Percentiles rank a stretch among this genome's conserved stretches.
Conservation (phyloP, 2,888 invertebrate species). For the Boloria selene region DNA sequence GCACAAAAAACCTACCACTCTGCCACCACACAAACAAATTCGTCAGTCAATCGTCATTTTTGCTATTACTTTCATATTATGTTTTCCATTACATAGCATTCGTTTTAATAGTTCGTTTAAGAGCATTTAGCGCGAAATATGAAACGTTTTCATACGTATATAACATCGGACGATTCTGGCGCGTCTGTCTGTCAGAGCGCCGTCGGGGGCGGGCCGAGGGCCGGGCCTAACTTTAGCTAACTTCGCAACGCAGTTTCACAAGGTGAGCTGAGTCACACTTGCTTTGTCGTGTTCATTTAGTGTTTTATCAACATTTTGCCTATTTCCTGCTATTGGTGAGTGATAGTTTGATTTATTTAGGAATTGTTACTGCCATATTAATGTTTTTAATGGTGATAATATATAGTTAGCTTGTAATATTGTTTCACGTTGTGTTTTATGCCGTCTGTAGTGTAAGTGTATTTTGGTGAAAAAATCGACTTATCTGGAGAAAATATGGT, state of each 20-base stretch:
- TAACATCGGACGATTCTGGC: slow-evolving; percentile 62
- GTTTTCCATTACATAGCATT: slow-evolving; percentile 32
- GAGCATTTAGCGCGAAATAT: slow-evolving; percentile 39
- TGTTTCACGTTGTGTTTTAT: slow-evolving; percentile 33
- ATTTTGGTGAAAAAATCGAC: neutral
- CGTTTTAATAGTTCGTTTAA: slow-evolving; percentile 52
- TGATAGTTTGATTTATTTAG: slow-evolving; percentile 39
- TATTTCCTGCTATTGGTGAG: slow-evolving; percentile 54
- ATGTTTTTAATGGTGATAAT: neutral
- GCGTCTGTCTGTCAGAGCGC: slow-evolving; percentile 63
- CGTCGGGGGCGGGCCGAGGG: slow-evolving; percentile 64
- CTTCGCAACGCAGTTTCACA: slow-evolving; percentile 58
- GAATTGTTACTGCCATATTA: neutral
- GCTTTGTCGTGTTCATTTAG: slow-evolving; percentile 40
- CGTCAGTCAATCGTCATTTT: slow-evolving; percentile 15
- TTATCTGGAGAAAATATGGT: slow-evolving; percentile 21
- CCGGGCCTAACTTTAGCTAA: slow-evolving; percentile 60
- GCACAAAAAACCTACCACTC: slow-evolving; percentile 5
- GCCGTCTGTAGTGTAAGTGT: slow-evolving; percentile 41
- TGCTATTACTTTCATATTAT: slow-evolving; percentile 19
- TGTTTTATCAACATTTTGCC: slow-evolving; percentile 24
- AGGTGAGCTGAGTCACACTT: slow-evolving; percentile 72
- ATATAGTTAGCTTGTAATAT: neutral
- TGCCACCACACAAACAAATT: slow-evolving; percentile 19
- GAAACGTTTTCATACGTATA: slow-evolving; percentile 59